Conservation (phyloP, 1,140 invertebrate species). For the Nymphalis io region DNA sequence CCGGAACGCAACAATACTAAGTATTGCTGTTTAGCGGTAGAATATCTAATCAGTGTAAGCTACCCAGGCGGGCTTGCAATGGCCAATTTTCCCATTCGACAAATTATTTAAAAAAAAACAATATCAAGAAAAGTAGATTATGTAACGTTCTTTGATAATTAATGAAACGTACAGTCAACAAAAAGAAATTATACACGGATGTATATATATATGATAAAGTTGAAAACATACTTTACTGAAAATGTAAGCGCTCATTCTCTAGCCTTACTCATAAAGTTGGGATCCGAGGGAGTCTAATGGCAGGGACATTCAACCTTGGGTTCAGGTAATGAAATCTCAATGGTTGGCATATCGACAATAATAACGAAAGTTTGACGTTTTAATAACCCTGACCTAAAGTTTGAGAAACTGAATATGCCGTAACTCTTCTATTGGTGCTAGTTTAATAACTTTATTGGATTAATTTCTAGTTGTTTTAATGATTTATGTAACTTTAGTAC, state of each 20-base stretch:
- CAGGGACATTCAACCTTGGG: conserved; percentile 24
- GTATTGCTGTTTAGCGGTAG: too few species aligned
- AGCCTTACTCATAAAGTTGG: conserved; percentile 20
- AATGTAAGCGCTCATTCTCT: conserved; percentile 13
- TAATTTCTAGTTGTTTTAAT: conserved; percentile 9
- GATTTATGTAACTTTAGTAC: background rate
- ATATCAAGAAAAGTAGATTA: too few species aligned
- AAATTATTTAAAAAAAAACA: too few species aligned
- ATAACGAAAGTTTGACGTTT: conserved; percentile 33
- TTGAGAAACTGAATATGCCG: conserved; percentile 21
- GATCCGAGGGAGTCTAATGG: conserved; percentile 19
- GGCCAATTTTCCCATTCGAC: too few species aligned
- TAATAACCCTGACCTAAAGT: conserved; percentile 26
- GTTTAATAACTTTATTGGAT: conserved; percentile 19
- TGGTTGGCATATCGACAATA: conserved; percentile 38
- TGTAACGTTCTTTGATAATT: too few species aligned
- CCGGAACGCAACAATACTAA: too few species aligned
- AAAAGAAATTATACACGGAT: too few species aligned
- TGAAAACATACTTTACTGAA: conserved; percentile 11
- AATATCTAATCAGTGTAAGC: too few species aligned
- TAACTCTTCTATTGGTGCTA: conserved; percentile 26
- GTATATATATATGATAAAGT: background rate
- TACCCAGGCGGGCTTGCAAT: too few species aligned
- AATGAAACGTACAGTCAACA: too few species aligned
- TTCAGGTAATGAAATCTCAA: conserved; percentile 39